A percentile compares a stretch with the other conserved stretches of the same genome.
Evolutionary conservation across 2,888 invertebrate genomes (phyloP).

Genomic region (Embidobia sp.): DNA sequence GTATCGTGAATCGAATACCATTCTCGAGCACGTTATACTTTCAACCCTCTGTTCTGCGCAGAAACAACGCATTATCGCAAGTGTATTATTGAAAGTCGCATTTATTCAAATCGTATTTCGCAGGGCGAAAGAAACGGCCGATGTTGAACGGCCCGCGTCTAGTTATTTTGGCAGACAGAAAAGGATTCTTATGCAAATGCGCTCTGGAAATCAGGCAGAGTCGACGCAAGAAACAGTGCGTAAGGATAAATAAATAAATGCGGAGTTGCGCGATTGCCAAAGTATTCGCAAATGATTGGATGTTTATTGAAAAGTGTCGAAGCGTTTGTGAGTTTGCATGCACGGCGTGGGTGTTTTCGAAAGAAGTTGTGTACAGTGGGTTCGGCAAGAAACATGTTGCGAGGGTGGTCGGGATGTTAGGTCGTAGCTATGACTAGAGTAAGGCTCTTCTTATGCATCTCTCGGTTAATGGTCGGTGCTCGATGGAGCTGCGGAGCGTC

Average conservation of each 20-base stretch:
- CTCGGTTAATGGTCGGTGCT: constrained; percentile 72
- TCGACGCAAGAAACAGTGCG: constrained; percentile 8
- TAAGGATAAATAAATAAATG: constrained; percentile 39
- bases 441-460: constrained; percentile 74
- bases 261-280: constrained; percentile 28
- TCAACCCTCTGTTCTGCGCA: not conserved
- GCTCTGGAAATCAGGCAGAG: not conserved
- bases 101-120: constrained; percentile 12
- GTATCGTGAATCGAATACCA: too few species aligned
- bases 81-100: constrained; percentile 6
- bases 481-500: constrained; percentile 62
- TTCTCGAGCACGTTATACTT: too few species aligned
- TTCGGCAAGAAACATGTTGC: constrained; percentile 70
- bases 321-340: constrained; percentile 32
- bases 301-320: constrained; percentile 58
- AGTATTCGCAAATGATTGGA: constrained; percentile 35
- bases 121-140: not conserved
- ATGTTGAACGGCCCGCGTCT: not conserved
- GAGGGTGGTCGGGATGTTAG: constrained; percentile 65
- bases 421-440: constrained; percentile 69
- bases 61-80: not conserved
- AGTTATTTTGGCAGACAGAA: too few species aligned
- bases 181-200: constrained; percentile 4
- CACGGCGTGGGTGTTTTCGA: constrained; percentile 33
- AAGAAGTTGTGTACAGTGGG: constrained; percentile 20